Conservation (phyloP, 2,113 vertebrate genomes). For the Coptodon rendalli region DNA sequence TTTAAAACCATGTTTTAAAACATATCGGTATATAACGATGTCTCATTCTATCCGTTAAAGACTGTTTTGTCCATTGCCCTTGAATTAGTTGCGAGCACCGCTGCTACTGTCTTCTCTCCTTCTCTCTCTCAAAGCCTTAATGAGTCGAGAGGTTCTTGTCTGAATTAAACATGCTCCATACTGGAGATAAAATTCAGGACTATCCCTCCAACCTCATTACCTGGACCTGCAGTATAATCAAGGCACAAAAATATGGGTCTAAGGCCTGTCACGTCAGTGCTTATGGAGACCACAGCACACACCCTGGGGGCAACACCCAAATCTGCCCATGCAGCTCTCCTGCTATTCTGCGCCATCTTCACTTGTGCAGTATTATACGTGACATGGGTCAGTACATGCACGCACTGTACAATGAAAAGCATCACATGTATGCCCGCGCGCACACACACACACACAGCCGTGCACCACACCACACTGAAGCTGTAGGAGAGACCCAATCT, state of each 20-base stretch:
- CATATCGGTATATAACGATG: background rate
- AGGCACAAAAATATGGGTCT: conserved; percentile 17
- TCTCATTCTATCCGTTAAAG: background rate
- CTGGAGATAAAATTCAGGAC: background rate
- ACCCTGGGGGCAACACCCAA: conserved; percentile 59
- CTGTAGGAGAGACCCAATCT: conserved; percentile 50
- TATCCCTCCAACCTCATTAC: conserved; percentile 9
- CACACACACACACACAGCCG: background rate
- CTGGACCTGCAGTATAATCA: conserved; percentile 17
- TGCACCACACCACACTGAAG: background rate
- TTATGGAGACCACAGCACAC: conserved; percentile 39
- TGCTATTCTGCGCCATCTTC: conserved; percentile 62
- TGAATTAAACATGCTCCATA: background rate
- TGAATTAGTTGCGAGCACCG: background rate
- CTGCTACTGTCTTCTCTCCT: background rate
- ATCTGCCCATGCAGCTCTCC: conserved; percentile 69
- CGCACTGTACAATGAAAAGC: background rate
- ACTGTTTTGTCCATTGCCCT: background rate
- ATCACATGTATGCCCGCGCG: background rate
- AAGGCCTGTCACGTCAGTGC: conserved; percentile 54
- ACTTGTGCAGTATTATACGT: conserved; percentile 53
- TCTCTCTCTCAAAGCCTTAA: background rate
- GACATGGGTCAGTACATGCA: conserved; percentile 32
- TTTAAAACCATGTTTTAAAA: background rate
- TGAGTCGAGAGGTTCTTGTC: background rate